phyloP scores from a whole-genome alignment of 2,888 invertebrate genomes.

The Melanargia galathea region DNA sequence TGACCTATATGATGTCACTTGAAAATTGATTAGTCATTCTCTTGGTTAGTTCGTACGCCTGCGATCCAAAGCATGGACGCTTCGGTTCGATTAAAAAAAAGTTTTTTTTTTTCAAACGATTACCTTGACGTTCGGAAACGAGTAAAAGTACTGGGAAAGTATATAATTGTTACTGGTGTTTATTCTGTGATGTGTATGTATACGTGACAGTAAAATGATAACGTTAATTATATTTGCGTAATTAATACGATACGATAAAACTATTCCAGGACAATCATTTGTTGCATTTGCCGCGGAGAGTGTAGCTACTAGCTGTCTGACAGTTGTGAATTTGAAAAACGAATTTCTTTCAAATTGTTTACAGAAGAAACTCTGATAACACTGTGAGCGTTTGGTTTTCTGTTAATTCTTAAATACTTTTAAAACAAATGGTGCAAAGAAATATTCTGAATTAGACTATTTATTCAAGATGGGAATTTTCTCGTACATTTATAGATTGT shows the following conservation, averaged over 20 bases:
- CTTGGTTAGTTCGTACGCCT: constrained; percentile 27
- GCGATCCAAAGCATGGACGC: constrained; percentile 43
- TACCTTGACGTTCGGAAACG: constrained; percentile 7
- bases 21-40: constrained; percentile 47
- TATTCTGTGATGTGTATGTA: constrained; percentile 27
- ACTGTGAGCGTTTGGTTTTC: not conserved
- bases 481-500: constrained; percentile 73
- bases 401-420: constrained; percentile 4
- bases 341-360: constrained; percentile 11
- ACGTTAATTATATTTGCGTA: constrained; percentile 35
- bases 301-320: constrained; percentile 24
- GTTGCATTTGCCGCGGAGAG: constrained; percentile 31
- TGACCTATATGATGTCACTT: constrained; percentile 34
- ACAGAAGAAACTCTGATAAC: not conserved
- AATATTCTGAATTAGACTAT: not conserved
- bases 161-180: not conserved
- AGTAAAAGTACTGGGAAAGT: constrained; percentile 17
- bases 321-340: constrained; percentile 23
- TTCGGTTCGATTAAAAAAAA: constrained; percentile 37
- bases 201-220: constrained; percentile 28
- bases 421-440: not conserved
- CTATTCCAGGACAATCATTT: constrained; percentile 30
- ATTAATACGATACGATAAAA: constrained; percentile 8
- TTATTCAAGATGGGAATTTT: constrained; percentile 70
- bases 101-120: constrained; percentile 3